Evolutionary conservation across 1,140 invertebrate species (phyloP).

Genomic region (Euura lappo): DNA sequence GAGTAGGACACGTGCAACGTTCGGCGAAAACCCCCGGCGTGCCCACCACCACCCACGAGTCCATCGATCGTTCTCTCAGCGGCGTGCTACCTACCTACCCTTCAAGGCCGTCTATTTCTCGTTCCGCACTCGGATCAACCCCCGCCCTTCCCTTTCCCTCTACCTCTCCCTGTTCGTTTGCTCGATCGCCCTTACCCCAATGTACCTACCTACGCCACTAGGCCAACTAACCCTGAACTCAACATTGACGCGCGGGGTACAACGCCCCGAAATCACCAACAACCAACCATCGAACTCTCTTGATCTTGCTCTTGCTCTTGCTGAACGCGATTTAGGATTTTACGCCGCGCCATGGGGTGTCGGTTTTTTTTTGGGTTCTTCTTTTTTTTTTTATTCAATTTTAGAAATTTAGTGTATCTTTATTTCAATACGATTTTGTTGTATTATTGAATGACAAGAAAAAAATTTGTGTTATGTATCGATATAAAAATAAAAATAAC

Average conservation of each 20-base stretch:
- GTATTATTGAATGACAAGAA: too few relatives aligned
- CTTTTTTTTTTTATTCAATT: too few relatives aligned
- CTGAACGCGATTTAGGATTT: too few relatives aligned
- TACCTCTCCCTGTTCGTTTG: not conserved
- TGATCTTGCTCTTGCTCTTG: too few relatives aligned
- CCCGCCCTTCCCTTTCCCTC: slow-evolving; percentile 37
- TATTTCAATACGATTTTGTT: too few relatives aligned
- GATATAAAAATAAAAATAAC: too few relatives aligned
- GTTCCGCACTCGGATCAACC: slow-evolving; percentile 39
- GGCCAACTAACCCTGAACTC: slow-evolving; percentile 44
- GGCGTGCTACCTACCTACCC: not conserved
- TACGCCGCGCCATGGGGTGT: too few relatives aligned
- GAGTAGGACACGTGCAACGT: slow-evolving; percentile 44
- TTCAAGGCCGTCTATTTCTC: slow-evolving; percentile 50
- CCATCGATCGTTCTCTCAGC: slow-evolving; percentile 11
- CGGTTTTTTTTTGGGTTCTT: too few relatives aligned
- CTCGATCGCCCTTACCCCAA: slow-evolving; percentile 31
- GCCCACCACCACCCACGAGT: not conserved
- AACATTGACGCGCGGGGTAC: slow-evolving; percentile 6
- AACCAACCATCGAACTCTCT: not conserved
- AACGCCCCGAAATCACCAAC: not conserved
- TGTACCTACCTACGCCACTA: slow-evolving; percentile 58
- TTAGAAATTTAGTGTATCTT: too few relatives aligned
- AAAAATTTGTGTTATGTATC: too few relatives aligned
- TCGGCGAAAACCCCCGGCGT: slow-evolving; percentile 33